Evolutionary conservation across 2,888 invertebrate genomes (phyloP).

Genomic region (Antitype chi): DNA sequence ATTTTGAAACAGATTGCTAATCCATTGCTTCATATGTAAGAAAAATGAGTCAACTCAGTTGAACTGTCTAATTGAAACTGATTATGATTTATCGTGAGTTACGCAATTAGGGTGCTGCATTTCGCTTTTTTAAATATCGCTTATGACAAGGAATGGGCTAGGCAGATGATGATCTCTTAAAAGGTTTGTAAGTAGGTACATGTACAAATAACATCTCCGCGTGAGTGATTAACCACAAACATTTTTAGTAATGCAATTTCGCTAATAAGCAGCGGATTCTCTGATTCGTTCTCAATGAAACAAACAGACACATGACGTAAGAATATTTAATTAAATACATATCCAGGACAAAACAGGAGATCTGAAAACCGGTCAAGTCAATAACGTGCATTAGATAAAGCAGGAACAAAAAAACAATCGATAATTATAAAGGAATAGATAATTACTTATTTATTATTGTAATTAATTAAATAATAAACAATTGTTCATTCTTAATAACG

Average conservation of each 20-base stretch:
- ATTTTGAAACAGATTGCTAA: too few species aligned
- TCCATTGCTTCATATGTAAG: too few species aligned
- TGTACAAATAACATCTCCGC: background rate
- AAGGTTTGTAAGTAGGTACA: background rate
- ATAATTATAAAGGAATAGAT: background rate
- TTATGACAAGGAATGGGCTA: too few species aligned
- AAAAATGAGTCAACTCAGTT: too few species aligned
- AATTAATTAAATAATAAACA: background rate
- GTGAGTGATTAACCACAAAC: conserved; percentile 29
- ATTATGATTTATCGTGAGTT: too few species aligned
- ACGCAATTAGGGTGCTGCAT: too few species aligned
- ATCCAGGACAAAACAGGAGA: too few species aligned
- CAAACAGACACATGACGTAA: too few species aligned
- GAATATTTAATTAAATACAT: background rate
- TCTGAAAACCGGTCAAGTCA: background rate
- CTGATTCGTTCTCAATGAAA: conserved; percentile 9
- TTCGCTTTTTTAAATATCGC: background rate
- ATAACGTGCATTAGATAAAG: background rate
- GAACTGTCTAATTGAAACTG: too few species aligned
- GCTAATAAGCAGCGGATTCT: conserved; percentile 13
- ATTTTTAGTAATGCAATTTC: conserved; percentile 8
- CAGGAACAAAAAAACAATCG: background rate
- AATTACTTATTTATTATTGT: background rate
- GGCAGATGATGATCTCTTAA: too few species aligned
- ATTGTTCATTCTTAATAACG: background rate